Conservation (phyloP, 2,888 invertebrate species). For the Patella ulyssiponensis region DNA sequence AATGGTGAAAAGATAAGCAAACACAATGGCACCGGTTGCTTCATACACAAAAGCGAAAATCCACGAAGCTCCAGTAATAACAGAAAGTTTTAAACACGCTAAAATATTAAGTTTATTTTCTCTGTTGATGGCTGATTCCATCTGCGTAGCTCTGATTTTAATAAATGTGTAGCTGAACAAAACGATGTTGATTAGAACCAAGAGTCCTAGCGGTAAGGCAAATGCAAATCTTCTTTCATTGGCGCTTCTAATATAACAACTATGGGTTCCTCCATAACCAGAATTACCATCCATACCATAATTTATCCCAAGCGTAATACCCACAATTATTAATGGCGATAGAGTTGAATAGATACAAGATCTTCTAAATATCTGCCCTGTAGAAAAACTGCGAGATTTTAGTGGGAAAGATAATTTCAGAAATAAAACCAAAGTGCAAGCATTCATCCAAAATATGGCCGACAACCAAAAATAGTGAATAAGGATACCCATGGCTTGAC, state of each 20-base stretch:
- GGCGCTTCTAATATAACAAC: background rate
- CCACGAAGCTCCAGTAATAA: background rate
- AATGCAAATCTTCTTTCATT: background rate
- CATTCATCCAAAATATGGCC: background rate
- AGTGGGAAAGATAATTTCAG: slow-evolving; percentile 5
- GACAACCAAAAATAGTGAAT: slow-evolving; percentile 6
- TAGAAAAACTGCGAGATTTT: background rate
- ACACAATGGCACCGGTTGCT: background rate
- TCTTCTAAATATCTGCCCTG: background rate
- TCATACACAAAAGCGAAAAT: background rate
- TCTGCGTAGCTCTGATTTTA: background rate
- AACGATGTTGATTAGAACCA: background rate
- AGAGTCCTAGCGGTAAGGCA: background rate
- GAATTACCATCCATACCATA: background rate
- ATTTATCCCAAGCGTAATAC: background rate
- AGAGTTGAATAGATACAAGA: background rate
- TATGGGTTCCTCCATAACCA: background rate
- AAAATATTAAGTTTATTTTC: slow-evolving; percentile 8
- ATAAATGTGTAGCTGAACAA: slow-evolving; percentile 2
- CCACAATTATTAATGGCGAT: slow-evolving; percentile 5
- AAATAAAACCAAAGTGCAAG: slow-evolving; percentile 3
- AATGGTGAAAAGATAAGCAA: slow-evolving; percentile 1
- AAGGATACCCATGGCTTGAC: background rate
- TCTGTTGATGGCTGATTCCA: background rate
- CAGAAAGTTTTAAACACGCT: slow-evolving; percentile 2